These are phyloP conservation scores for Nyleta sp. DNA, from an alignment of 2,888 invertebrate species.

Conservation along the genomic window DNA sequence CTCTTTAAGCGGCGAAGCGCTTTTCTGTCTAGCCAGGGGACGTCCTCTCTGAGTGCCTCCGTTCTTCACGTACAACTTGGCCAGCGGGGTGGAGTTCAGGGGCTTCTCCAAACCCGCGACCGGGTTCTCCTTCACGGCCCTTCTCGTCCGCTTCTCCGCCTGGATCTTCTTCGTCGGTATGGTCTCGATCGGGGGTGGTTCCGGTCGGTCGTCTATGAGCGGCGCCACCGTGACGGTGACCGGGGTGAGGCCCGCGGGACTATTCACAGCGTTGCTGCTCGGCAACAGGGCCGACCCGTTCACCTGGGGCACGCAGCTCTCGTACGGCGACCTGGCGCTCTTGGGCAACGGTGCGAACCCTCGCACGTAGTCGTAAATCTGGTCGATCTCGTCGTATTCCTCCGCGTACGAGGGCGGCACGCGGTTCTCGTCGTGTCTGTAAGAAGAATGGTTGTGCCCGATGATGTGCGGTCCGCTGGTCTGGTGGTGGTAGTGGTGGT, in stretches of 20 bases:
- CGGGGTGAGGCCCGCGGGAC: conserved; percentile 79
- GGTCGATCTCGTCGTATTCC: conserved; percentile 98
- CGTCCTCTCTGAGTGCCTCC: conserved; percentile 86
- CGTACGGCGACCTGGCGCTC: conserved; percentile 87
- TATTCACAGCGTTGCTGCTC: conserved; percentile 68
- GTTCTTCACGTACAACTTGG: conserved; percentile 92
- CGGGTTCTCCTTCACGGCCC: conserved; percentile 85
- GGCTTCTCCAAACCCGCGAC: conserved; percentile 85
- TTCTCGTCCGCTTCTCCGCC: conserved; percentile 90
- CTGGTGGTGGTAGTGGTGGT: conserved; percentile 83
- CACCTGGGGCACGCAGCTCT: conserved; percentile 70
- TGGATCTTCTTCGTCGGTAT: conserved; percentile 93
- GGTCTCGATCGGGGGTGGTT: conserved; percentile 96
- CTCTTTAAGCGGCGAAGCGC: conserved; percentile 89
- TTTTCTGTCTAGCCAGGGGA: conserved; percentile 88
- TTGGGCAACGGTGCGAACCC: conserved; percentile 96
- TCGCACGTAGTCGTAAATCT: conserved; percentile 97
- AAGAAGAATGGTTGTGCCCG: conserved; percentile 78
- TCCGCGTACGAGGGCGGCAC: conserved; percentile 84
- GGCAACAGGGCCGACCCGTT: conserved; percentile 66
- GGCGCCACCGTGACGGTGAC: conserved; percentile 85
- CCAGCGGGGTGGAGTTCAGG: conserved; percentile 79
- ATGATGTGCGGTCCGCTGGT: conserved; percentile 75
- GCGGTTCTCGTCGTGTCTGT: conserved; percentile 87
- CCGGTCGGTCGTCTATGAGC: conserved; percentile 87